phyloP scores from a whole-genome alignment of 2,888 invertebrate genomes.

The Panzeria rudis region DNA sequence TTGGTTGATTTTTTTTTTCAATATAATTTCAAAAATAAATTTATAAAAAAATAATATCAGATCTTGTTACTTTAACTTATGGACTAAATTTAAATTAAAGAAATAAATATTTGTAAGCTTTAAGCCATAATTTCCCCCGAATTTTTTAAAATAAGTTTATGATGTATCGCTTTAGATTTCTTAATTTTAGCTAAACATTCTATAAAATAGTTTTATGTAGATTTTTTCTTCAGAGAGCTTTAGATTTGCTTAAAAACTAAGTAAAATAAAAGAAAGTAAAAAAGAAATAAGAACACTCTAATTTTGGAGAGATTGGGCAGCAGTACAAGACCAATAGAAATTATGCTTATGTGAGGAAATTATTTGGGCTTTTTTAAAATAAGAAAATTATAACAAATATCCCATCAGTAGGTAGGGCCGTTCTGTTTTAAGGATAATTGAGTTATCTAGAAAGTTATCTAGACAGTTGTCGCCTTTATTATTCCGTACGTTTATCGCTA shows the following conservation, averaged over 20 bases:
- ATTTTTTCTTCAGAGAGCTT: background rate
- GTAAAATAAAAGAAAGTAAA: background rate
- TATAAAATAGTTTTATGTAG: constrained; percentile 2
- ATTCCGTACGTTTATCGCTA: too few relatives aligned
- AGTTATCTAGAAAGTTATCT: too few relatives aligned
- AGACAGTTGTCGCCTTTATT: too few relatives aligned
- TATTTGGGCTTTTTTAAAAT: too few relatives aligned
- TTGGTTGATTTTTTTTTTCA: constrained; percentile 8
- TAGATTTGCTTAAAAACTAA: constrained; percentile 43
- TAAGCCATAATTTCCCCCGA: constrained; percentile 30
- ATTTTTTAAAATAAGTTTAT: background rate
- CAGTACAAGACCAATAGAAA: background rate
- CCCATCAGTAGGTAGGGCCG: too few relatives aligned
- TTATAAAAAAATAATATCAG: constrained; percentile 25
- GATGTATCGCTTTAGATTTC: constrained; percentile 1
- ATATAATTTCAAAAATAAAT: constrained; percentile 38
- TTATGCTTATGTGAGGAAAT: constrained; percentile 16
- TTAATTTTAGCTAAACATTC: constrained; percentile 45
- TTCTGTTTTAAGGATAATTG: too few relatives aligned
- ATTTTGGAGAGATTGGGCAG: background rate
- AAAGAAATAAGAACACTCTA: background rate
- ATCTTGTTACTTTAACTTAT: constrained; percentile 36
- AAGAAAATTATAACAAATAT: too few relatives aligned
- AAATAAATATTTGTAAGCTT: constrained; percentile 49
- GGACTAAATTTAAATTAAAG: constrained; percentile 46